Conservation (phyloP, 2,113 vertebrate species). For the Procavia capensis region DNA sequence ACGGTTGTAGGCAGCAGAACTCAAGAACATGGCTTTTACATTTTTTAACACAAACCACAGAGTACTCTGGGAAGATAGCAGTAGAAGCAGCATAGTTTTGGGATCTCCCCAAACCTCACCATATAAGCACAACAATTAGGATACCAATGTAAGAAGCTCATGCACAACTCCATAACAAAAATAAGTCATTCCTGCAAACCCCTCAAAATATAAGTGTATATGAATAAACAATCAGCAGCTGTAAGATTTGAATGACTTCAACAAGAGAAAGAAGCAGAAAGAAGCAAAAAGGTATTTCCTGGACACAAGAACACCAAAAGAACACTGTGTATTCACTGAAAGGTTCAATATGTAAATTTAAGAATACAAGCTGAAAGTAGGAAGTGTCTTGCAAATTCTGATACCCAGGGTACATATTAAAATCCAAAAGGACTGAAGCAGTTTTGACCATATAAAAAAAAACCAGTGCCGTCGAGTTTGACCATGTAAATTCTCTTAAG, state of each 20-base stretch:
- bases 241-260: background rate
- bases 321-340: background rate
- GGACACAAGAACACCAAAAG: background rate
- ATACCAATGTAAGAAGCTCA: background rate
- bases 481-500: background rate
- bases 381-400: background rate
- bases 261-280: background rate
- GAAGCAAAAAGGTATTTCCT: background rate
- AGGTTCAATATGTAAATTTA: conserved; percentile 13
- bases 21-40: background rate
- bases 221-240: background rate
- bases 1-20: background rate
- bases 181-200: background rate
- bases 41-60: background rate
- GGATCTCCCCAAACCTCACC: background rate
- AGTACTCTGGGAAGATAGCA: background rate
- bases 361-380: conserved; percentile 29
- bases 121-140: background rate
- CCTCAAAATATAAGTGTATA: background rate
- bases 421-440: background rate
- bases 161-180: background rate
- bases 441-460: background rate
- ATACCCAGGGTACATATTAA: background rate
- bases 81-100: background rate
- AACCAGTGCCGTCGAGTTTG: too few species aligned